Evolutionary conservation across 53 echinoderm and acorn worm genomes (phyloP).

Genomic region (Henricia sp.): DNA sequence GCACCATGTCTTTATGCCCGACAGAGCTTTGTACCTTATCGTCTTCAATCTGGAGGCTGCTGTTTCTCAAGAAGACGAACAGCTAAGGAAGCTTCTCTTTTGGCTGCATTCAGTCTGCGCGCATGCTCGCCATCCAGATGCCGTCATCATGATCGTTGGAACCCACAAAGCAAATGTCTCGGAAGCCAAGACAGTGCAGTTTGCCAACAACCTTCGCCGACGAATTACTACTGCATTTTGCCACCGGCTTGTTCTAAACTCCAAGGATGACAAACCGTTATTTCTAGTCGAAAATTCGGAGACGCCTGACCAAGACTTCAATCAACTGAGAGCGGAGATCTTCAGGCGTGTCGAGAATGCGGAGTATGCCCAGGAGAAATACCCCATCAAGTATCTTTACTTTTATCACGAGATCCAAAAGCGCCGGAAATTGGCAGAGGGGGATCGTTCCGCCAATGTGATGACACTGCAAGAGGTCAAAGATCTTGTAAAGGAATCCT

Average conservation of each 20-base stretch:
- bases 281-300: conserved; percentile 53
- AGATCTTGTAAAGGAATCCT: not conserved
- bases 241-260: no score
- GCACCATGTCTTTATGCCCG: no score
- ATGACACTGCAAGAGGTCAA: not conserved
- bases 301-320: conserved; percentile 10
- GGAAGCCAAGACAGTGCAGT: not conserved
- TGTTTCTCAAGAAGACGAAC: no score
- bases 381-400: conserved; percentile 37
- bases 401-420: conserved; percentile 20
- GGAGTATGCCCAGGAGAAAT: not conserved
- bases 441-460: no score
- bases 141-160: conserved; percentile 51
- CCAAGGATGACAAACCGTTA: no score
- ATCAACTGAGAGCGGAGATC: conserved; percentile 24
- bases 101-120: no score
- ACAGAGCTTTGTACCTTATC: conserved; percentile 28
- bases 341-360: not conserved
- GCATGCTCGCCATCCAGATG: no score
- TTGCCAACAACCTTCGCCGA: not conserved
- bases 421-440: conserved; percentile 19
- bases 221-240: conserved; percentile 4
- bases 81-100: no score
- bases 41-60: conserved; percentile 42
- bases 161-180: conserved; percentile 36